Conservation (phyloP, 2,888 invertebrate genomes). For the Eupithecia subfuscata region DNA sequence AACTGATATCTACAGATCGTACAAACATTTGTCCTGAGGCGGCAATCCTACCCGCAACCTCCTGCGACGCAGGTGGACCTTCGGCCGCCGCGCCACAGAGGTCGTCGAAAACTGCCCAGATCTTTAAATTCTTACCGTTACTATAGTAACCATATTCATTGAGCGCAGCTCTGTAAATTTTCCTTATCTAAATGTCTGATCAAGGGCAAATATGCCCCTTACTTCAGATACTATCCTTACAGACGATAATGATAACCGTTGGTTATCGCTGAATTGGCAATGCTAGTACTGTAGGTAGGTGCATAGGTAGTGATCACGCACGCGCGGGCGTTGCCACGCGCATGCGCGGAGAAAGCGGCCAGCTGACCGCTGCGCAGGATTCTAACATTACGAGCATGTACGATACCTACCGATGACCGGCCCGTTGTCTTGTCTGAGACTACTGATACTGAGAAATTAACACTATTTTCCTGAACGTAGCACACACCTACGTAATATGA, state of each 20-base stretch:
- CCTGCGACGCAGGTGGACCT: no score
- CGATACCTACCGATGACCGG: constrained; percentile 18
- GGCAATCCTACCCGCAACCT: no score
- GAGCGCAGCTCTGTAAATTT: background rate
- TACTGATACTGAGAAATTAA: background rate
- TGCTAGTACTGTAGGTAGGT: background rate
- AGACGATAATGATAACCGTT: background rate
- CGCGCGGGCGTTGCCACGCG: constrained; percentile 34
- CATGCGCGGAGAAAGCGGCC: constrained; percentile 33
- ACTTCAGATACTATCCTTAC: background rate
- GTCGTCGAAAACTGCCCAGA: background rate
- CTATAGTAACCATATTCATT: background rate
- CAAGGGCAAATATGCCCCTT: background rate
- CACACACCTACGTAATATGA: background rate
- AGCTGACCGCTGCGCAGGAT: constrained; percentile 22
- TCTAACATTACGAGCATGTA: constrained; percentile 2
- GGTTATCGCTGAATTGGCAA: background rate
- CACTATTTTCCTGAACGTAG: background rate
- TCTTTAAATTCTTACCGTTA: background rate
- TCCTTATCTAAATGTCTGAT: background rate
- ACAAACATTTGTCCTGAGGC: no score
- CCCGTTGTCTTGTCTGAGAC: background rate
- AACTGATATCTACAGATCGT: no score
- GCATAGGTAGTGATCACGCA: constrained; percentile 18
- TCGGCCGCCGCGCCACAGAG: no score